phyloP scores from a whole-genome alignment of 2,113 vertebrate genomes.

The Corythornis madagascariensis region DNA sequence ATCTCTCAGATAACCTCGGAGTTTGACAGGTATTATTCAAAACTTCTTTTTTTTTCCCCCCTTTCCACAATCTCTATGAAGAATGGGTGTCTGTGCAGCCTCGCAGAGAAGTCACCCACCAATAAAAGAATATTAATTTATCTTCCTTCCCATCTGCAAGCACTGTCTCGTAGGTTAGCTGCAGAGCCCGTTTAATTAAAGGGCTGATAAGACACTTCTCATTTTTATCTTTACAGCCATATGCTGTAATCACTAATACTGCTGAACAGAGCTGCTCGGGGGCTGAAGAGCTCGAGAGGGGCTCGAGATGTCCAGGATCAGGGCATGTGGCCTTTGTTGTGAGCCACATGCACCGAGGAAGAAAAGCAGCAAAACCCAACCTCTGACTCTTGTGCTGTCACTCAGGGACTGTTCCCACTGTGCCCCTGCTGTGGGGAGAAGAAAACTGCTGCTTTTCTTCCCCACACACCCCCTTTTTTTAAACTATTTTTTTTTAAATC shows the following conservation, averaged over 20 bases:
- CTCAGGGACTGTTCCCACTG: slow-evolving; percentile 24
- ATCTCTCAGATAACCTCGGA: slow-evolving; percentile 2
- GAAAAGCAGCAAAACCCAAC: slow-evolving; percentile 34
- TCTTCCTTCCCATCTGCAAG: background rate
- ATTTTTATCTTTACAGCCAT: slow-evolving; percentile 5
- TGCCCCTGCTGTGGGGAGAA: slow-evolving; percentile 24
- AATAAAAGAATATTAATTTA: background rate
- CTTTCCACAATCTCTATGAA: background rate
- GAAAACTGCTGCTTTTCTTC: slow-evolving; percentile 12
- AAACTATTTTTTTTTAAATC: background rate
- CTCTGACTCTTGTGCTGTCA: slow-evolving; percentile 37
- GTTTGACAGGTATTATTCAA: slow-evolving; percentile 22
- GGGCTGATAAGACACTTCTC: background rate
- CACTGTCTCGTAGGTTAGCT: background rate
- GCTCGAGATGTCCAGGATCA: slow-evolving; percentile 27
- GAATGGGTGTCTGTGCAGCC: background rate
- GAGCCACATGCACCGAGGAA: background rate
- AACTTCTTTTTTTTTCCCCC: background rate
- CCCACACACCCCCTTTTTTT: accelerated
- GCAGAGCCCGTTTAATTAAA: slow-evolving; percentile 18
- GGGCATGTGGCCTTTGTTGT: slow-evolving; percentile 52
- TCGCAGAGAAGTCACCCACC: slow-evolving; percentile 2
- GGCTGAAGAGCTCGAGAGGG: slow-evolving; percentile 6
- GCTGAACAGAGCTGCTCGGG: slow-evolving; percentile 6
- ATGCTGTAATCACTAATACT: slow-evolving; percentile 33